Percentiles rank a stretch among this genome's conserved stretches.
phyloP scores from a whole-genome alignment of 1,140 invertebrate genomes.

The Eriosoma lanigerum region DNA sequence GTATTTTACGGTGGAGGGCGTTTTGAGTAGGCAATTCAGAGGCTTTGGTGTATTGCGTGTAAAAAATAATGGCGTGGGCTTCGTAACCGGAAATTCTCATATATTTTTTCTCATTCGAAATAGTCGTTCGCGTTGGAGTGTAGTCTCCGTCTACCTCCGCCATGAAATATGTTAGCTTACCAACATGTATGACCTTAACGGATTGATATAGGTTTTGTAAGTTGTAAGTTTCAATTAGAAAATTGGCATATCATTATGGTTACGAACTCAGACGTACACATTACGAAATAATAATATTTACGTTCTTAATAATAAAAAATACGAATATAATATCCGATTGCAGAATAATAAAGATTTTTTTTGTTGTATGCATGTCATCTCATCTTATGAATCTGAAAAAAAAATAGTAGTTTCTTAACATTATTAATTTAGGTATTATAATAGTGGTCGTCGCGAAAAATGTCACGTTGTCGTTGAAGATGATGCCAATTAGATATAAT shows the following conservation, averaged over 20 bases:
- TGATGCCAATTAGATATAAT: too few relatives aligned
- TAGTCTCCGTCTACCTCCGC: neutral
- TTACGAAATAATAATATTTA: neutral
- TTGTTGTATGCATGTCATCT: too few relatives aligned
- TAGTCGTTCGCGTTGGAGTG: neutral
- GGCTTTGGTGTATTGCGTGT: conserved; percentile 17
- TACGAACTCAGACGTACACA: too few relatives aligned
- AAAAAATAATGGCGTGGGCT: neutral
- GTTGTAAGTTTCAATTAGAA: neutral
- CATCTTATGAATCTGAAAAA: too few relatives aligned
- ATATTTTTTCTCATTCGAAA: neutral
- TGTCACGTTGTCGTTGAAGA: too few relatives aligned
- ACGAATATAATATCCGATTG: too few relatives aligned
- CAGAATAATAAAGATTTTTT: too few relatives aligned
- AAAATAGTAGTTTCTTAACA: too few relatives aligned
- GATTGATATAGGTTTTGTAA: neutral
- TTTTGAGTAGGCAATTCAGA: conserved; percentile 46
- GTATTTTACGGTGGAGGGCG: conserved; percentile 34
- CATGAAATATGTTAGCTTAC: neutral
- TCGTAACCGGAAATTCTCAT: conserved; percentile 15
- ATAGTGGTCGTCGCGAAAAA: too few relatives aligned
- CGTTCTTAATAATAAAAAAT: too few relatives aligned
- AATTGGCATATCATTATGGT: too few relatives aligned
- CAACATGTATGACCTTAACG: neutral
- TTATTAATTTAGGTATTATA: too few relatives aligned